A percentile compares a stretch with the other conserved stretches of the same genome.
Evolutionary conservation across 2,797 vertebrate species (phyloP).

Genomic region (Gallirallus australis): DNA sequence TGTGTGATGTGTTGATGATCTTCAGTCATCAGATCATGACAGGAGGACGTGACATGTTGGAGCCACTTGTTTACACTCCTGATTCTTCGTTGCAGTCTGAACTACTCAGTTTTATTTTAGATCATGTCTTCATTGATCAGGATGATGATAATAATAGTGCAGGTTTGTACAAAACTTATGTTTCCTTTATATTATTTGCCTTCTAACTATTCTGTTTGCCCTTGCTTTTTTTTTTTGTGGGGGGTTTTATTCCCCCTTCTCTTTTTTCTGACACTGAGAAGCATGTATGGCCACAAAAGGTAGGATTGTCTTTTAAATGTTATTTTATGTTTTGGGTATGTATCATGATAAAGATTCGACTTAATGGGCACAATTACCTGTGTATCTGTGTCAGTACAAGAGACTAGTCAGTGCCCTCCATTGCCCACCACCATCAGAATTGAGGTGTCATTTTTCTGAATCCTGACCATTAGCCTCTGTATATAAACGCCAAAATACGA

Average conservation of each 20-base stretch:
- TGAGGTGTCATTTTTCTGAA: background rate
- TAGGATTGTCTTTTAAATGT: background rate
- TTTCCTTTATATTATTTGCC: background rate
- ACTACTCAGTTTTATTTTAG: constrained; percentile 96
- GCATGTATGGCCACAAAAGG: background rate
- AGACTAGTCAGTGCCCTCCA: no score
- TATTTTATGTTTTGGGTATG: background rate
- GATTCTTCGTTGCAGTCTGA: constrained; percentile 95
- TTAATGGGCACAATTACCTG: background rate
- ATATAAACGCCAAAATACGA: background rate
- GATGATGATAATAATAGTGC: constrained; percentile 96
- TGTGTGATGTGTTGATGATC: constrained; percentile 98
- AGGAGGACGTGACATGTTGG: constrained; percentile 93
- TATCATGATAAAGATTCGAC: background rate
- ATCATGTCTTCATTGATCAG: constrained; percentile 99
- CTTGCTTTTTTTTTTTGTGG: background rate
- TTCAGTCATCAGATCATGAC: constrained; percentile 99
- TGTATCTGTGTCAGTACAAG: background rate
- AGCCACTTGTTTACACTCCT: constrained; percentile 92
- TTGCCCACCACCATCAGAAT: background rate
- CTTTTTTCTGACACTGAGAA: background rate
- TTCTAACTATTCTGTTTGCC: background rate
- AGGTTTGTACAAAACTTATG: constrained; percentile 71
- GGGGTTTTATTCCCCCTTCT: no score
- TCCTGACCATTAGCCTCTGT: background rate